Base-by-base conservation (phyloP, 2,797 vertebrate genomes). In the Chelon auratus region DNA sequence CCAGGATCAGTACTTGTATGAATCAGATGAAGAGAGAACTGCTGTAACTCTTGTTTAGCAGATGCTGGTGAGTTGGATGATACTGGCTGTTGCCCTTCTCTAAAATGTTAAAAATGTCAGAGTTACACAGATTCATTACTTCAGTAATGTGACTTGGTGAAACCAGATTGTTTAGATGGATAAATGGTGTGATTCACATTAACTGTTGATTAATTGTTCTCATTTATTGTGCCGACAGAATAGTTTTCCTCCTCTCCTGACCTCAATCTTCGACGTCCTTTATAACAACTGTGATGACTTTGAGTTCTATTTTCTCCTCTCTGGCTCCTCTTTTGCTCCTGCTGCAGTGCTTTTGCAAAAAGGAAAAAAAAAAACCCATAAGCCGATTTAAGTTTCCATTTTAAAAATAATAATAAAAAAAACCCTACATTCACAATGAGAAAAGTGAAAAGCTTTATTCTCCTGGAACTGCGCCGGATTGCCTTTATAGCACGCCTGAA, bases 201-300 rank as follows among this genome's bases (percentile, higher is more conserved):
- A 91, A 92, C 85, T 79, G 68, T 74, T 94, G 92, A 94, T 94
- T 95, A 93, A 95, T 93, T 93, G 88, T 93, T 88, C 88, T 91
- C 83, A 92, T 94, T 93, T 93, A 84, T 90, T 87, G 89, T 83
- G 84, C 60, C 10, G 75, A 86, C 78, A 81, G 77, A 88, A 90
- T 72, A 80, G 81, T 88, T 89, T 83, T 86, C 75, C 81, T 88
- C 83, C 83, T 87, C 66, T 75, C 76, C 65, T 94, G 94, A 95
- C 94, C 93, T 91, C 90, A 93, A 93, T 94, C 91, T 94, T 74
- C 53, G 55, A 73, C 50, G 90, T 93, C 90, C 91, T 94, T 93
- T 90, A 84, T 87, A 89, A 91, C 88, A 89, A 84, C 76, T 73
- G 83, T 81, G 77, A 90, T 92, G 91, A 93, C 92, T 93, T 94